Percentiles rank a stretch among this genome's conserved stretches.
Conservation (phyloP, 2,113 vertebrate genomes). For the Aramus guarauna region DNA sequence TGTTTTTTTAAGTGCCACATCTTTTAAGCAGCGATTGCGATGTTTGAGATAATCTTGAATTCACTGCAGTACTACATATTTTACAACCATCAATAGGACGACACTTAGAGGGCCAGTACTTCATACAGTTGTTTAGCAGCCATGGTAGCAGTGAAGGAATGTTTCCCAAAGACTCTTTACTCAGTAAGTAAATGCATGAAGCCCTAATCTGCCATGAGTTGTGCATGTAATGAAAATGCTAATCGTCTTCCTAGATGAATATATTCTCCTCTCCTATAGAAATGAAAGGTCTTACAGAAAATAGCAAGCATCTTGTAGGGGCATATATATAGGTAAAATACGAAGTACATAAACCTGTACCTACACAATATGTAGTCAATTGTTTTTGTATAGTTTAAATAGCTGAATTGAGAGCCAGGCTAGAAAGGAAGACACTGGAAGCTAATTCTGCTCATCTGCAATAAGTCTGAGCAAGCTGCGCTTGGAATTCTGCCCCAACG, state of each 20-base stretch:
- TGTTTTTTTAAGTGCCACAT: not conserved
- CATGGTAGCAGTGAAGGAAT: not conserved
- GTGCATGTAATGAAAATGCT: not conserved
- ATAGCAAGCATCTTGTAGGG: not conserved
- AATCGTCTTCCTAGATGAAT: not conserved
- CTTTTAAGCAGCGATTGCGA: not conserved
- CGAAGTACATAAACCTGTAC: not conserved
- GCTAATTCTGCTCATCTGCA: not conserved
- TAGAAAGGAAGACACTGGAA: not conserved
- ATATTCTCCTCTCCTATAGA: not conserved
- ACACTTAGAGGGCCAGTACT: not conserved
- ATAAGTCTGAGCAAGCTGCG: not conserved
- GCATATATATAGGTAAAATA: not conserved
- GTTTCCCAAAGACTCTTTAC: not conserved
- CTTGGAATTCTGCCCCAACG: not conserved
- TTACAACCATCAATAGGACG: not conserved
- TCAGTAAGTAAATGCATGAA: not conserved
- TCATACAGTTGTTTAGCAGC: not conserved
- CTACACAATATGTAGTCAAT: not conserved
- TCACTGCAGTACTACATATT: not conserved
- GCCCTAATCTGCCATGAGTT: not conserved
- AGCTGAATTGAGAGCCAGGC: not conserved
- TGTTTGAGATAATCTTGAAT: not conserved
- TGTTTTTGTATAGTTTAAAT: not conserved
- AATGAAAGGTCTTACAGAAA: not conserved